Percentiles rank a stretch among this genome's conserved stretches.
These are phyloP conservation scores for Calliphora vicina DNA, from an alignment of 1,140 invertebrate species.

Conservation along the genomic window DNA sequence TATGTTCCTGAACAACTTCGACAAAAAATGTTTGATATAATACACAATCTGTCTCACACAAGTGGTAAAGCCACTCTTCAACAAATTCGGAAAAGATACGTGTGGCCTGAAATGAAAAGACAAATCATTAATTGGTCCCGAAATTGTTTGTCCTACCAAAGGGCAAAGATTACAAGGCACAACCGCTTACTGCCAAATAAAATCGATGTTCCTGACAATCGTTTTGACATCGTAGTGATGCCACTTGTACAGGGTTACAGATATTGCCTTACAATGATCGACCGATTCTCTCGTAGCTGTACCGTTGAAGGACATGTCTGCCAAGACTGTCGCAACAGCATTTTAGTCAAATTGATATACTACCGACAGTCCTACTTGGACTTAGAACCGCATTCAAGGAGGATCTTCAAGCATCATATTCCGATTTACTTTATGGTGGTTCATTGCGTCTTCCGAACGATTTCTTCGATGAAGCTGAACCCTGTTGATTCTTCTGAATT, in stretches of 20 bases:
- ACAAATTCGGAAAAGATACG: no score
- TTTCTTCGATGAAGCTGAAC: constrained; percentile 45
- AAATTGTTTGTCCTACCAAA: background rate
- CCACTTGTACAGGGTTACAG: background rate
- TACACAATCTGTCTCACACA: constrained; percentile 45
- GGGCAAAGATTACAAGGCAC: background rate
- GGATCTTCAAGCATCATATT: constrained; percentile 48
- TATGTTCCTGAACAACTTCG: constrained; percentile 46
- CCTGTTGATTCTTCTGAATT: background rate
- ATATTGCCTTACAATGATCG: constrained; percentile 36
- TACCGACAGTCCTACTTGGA: constrained; percentile 58
- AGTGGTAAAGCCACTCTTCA: constrained; percentile 45
- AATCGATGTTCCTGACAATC: background rate
- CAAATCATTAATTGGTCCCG: background rate
- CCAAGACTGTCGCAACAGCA: background rate
- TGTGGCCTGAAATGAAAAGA: background rate
- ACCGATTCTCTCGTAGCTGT: constrained; percentile 50
- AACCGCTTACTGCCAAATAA: background rate
- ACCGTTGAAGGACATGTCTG: background rate
- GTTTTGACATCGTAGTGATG: background rate
- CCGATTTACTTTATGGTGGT: constrained; percentile 59
- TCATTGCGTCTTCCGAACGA: constrained; percentile 56
- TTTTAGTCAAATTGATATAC: background rate
- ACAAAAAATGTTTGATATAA: constrained; percentile 2
- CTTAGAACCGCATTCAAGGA: constrained; percentile 47